Percentiles rank a stretch among this genome's conserved stretches.
Evolutionary conservation across 2,888 invertebrate species (phyloP).

Genomic region (Apamea epomidion): DNA sequence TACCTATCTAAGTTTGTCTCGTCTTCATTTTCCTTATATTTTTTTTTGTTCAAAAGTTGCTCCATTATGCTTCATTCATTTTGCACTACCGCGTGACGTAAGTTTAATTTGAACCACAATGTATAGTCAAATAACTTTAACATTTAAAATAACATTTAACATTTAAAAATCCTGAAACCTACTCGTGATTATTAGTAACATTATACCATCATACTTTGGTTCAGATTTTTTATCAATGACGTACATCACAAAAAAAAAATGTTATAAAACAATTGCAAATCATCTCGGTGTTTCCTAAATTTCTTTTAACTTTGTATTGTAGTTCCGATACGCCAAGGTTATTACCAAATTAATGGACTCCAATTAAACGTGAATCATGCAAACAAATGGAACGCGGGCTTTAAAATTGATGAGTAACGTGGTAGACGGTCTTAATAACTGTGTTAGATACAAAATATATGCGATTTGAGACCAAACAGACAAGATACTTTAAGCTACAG

Average conservation of each 20-base stretch:
- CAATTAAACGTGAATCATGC: slow-evolving; percentile 77
- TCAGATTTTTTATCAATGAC: slow-evolving; percentile 2
- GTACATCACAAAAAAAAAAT: not conserved
- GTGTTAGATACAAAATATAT: slow-evolving; percentile 38
- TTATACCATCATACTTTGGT: slow-evolving; percentile 1
- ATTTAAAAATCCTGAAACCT: slow-evolving; percentile 29
- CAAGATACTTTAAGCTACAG: not conserved
- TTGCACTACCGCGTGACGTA: slow-evolving; percentile 1
- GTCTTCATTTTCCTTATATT: slow-evolving; percentile 20
- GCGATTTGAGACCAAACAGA: not conserved
- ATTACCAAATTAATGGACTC: slow-evolving; percentile 27
- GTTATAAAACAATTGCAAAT: slow-evolving; percentile 33
- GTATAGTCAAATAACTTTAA: slow-evolving; percentile 32
- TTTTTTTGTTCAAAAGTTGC: slow-evolving; percentile 5
- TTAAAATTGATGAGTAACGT: slow-evolving; percentile 61
- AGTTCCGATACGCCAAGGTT: slow-evolving; percentile 65
- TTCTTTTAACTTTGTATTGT: slow-evolving; percentile 40
- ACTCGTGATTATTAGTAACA: slow-evolving; percentile 9
- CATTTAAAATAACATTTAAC: slow-evolving; percentile 5
- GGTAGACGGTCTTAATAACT: slow-evolving; percentile 39
- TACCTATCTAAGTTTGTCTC: not conserved
- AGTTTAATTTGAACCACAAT: slow-evolving; percentile 31
- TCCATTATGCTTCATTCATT: not conserved
- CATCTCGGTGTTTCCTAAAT: slow-evolving; percentile 45
- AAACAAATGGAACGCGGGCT: slow-evolving; percentile 62